These are phyloP conservation scores for Syngnathus acus DNA, from an alignment of 2,797 vertebrate species.

Conservation along the genomic window DNA sequence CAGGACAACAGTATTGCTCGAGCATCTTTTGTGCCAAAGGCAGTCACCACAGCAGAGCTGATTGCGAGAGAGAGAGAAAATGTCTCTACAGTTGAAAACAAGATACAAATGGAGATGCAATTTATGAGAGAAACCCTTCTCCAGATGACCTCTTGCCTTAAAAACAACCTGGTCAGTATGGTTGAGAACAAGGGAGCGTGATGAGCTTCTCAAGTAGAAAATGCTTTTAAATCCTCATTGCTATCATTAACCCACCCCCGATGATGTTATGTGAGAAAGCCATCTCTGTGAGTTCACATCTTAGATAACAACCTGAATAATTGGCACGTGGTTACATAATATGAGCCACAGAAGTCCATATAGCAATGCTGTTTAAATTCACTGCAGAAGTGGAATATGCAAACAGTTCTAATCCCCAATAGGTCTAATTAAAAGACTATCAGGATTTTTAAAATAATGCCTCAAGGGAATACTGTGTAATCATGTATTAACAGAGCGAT, in stretches of 20 bases:
- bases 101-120: conserved; percentile 17
- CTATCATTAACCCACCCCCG: conserved; percentile 5
- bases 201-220: conserved; percentile 23
- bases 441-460: conserved; percentile 57
- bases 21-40: conserved; percentile 25
- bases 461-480: conserved; percentile 54
- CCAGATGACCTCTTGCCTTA: conserved; percentile 19
- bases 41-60: conserved; percentile 11
- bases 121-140: conserved; percentile 10
- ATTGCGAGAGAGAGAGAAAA: conserved; percentile 12
- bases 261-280: conserved; percentile 32
- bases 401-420: conserved; percentile 58
- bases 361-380: conserved; percentile 55
- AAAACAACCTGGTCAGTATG: not conserved
- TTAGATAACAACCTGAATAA: conserved; percentile 49
- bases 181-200: conserved; percentile 9
- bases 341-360: conserved; percentile 32
- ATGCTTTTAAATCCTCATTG: conserved; percentile 6
- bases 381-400: conserved; percentile 51
- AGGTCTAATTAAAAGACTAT: conserved; percentile 67
- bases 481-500: conserved; percentile 66
- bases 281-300: conserved; percentile 42
- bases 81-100: conserved; percentile 21
- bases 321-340: conserved; percentile 48
- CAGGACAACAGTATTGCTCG: conserved; percentile 48